phyloP scores from a whole-genome alignment of 1,140 invertebrate genomes.

The Leptoteleia sp. region DNA sequence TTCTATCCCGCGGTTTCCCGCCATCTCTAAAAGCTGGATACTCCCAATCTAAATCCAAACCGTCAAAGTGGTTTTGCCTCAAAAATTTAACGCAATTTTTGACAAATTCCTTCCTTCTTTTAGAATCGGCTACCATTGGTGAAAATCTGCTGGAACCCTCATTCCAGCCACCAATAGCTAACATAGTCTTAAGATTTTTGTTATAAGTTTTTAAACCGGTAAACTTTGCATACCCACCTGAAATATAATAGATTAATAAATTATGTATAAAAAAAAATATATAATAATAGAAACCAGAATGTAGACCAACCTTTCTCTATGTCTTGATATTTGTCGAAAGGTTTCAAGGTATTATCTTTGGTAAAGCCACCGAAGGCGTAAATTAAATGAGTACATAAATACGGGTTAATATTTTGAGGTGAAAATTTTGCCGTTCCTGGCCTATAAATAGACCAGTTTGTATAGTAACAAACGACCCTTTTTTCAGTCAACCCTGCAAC shows the following conservation, averaged over 20 bases:
- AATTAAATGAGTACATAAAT: conserved; percentile 96
- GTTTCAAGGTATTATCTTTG: conserved; percentile 93
- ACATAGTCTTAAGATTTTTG: conserved; percentile 93
- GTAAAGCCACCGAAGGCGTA: conserved; percentile 97
- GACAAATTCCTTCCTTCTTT: conserved; percentile 89
- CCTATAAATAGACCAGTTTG: conserved; percentile 96
- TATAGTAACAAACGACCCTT: conserved; percentile 94
- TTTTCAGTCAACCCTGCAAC: conserved; percentile 82
- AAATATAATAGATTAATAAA: conserved; percentile 48
- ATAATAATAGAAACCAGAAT: too few relatives aligned
- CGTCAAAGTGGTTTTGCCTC: conserved; percentile 96
- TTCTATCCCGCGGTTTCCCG: conserved; percentile 91
- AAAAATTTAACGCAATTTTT: conserved; percentile 94
- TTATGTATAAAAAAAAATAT: conserved; percentile 13
- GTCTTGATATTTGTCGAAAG: conserved; percentile 97
- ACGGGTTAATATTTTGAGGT: conserved; percentile 97
- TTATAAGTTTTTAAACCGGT: conserved; percentile 96
- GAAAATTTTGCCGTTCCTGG: conserved; percentile 94
- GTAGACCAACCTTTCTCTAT: conserved; percentile 98
- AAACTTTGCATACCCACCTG: conserved; percentile 97
- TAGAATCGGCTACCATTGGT: conserved; percentile 89
- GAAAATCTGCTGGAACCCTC: conserved; percentile 95
- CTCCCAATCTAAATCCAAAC: conserved; percentile 98
- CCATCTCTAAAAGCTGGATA: conserved; percentile 95
- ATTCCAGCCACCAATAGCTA: conserved; percentile 98